Base-by-base conservation (phyloP, 2,888 invertebrate genomes). In the Nebria salina region DNA sequence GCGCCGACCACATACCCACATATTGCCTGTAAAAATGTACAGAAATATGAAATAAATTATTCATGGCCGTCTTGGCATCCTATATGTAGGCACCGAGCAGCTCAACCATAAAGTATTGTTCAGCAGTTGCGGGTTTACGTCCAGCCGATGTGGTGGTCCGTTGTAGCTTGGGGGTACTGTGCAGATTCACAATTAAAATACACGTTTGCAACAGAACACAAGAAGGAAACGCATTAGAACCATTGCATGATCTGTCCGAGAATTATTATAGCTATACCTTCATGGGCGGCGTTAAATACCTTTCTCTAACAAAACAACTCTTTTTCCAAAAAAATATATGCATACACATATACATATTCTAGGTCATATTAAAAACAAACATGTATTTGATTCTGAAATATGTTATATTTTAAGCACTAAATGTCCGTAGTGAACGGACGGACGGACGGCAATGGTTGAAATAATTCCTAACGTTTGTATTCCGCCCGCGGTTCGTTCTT, bases 21-120 rank as follows among this genome's bases (percentile, higher is more conserved):
- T 75, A 80, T 70, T 70, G 74, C 41, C 75, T 68, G 70, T 79
- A 76, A 76, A 70, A 86, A 86, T 83, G 54, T 82, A 79, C 84
- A 85, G 83, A 84, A 84, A 84, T 85, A 85, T 85, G 85, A 85
- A 85, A 85, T 85, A 84, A 84, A 85, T 85, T 84, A 85, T 85
- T 84, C 85, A 85, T 82, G 82, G 77, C 82, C 76, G 76, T 78
- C 82, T 72, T 81, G 82, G 76, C 81, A 81, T 80, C 77, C 82
- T 72, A 81, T 81, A 20, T 20, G 20, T 20, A 20, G 20, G 34
- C 5, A 81, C 66, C 65, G 42, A 76, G 42, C 66, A 26, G n/a
- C 11, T 65, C 76, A 81, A 13, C 41, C 13, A 13, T 42, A 20
- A 43, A 13, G 65, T 73, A 34, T 66, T 70, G 25, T n/a, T 64